Percentiles rank a stretch among this genome's conserved stretches.
Conservation (phyloP, 35 echinoderm and acorn worm genomes). For the Holothuria glaberrima region DNA sequence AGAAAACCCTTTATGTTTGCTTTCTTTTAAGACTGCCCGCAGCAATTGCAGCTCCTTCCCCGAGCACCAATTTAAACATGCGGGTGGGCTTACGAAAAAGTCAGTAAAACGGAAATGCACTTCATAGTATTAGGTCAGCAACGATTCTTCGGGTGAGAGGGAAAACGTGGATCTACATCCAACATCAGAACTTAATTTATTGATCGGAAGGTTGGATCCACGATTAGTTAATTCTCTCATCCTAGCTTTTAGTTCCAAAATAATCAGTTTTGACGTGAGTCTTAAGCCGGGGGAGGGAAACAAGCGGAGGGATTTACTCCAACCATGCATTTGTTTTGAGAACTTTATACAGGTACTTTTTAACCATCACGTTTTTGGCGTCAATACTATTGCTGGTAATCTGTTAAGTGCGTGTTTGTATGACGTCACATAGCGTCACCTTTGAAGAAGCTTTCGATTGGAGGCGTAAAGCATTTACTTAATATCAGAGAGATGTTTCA, state of each 20-base stretch:
- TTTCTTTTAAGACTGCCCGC: no score
- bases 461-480: background rate
- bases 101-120: conserved; percentile 28
- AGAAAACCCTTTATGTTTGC: no score
- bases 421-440: background rate
- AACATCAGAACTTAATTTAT: conserved; percentile 17
- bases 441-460: background rate
- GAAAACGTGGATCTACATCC: conserved; percentile 20
- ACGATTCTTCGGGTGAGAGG: background rate
- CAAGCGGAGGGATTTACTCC: background rate
- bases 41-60: background rate
- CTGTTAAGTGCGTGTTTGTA: background rate
- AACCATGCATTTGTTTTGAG: background rate
- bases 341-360: background rate
- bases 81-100: conserved; percentile 1
- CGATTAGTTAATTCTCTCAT: background rate
- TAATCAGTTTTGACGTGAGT: background rate
- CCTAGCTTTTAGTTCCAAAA: background rate
- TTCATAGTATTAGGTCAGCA: conserved; percentile 24
- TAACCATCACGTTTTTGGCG: background rate
- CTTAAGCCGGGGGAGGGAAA: background rate
- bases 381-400: background rate
- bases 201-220: background rate
- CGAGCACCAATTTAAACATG: conserved; percentile 10
- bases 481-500: background rate